A percentile compares a stretch with the other conserved stretches of the same genome.
These are phyloP conservation scores for Ophion obscuratus DNA, from an alignment of 2,888 invertebrate species.

Conservation along the genomic window DNA sequence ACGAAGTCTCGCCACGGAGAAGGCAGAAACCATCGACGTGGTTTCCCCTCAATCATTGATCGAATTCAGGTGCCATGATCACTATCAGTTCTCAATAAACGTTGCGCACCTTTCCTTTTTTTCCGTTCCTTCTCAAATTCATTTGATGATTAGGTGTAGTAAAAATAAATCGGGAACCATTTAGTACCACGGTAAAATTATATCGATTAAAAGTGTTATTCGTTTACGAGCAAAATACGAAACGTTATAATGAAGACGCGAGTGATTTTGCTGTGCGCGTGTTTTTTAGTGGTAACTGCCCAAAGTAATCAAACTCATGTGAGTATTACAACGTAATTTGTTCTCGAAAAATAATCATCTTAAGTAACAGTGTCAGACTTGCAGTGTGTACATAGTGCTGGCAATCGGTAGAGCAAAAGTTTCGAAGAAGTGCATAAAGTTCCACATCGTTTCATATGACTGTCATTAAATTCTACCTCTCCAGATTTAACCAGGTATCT, in stretches of 20 bases:
- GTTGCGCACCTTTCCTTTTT: background rate
- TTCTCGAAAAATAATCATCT: background rate
- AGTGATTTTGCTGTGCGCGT: constrained; percentile 55
- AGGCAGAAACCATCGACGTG: constrained; percentile 45
- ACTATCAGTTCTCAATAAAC: constrained; percentile 23
- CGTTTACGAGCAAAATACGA: constrained; percentile 41
- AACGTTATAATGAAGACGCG: constrained; percentile 62
- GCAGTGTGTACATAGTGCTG: no score
- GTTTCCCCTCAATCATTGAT: constrained; percentile 36
- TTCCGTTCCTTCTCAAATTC: background rate
- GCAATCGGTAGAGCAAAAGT: no score
- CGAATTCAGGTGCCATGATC: constrained; percentile 44
- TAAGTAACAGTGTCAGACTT: background rate
- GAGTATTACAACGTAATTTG: constrained; percentile 35
- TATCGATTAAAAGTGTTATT: background rate
- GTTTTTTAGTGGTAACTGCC: constrained; percentile 36
- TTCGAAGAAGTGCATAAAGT: no score
- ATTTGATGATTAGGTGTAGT: background rate
- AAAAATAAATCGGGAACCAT: background rate
- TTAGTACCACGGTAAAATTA: background rate
- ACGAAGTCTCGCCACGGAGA: constrained; percentile 56
- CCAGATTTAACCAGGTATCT: no score
- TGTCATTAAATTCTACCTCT: no score
- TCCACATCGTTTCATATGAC: no score
- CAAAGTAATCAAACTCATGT: constrained; percentile 60